Evolutionary conservation across 2,113 vertebrate species (phyloP), one percentile per base, ranked within the genome.

Genomic region (Antigone vipio): DNA sequence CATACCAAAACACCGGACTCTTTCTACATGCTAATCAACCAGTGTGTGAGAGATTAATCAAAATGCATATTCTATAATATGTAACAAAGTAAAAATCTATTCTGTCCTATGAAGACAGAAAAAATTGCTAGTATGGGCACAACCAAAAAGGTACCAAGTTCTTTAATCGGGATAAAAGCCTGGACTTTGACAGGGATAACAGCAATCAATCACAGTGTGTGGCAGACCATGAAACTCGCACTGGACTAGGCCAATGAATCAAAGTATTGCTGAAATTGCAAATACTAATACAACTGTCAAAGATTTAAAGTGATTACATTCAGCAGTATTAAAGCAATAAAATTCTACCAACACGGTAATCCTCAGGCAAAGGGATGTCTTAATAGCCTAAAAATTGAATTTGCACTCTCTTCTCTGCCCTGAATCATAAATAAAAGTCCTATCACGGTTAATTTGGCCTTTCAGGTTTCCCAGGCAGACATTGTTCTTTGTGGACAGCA

Each of bases 31-130:
- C 87, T 97, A 92, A 96, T 95, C 93, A 96, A 95, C 68, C 83
- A 91, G 49, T 75, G 45, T 85, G 92, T 80, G 91, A 97, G 88
- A 95, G 90, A 96, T 96, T 91, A 97, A 97, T 97, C 88, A 96
- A 84, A 96, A 95, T 92, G 85, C 89, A 93, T 76, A 82, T 96
- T 97, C 78, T 93, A 82, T 96, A 91, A 92, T 66, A 87, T 9
- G 35, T 93, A 93, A 95, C 85, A 97, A 96, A 96, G 96, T 60
- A 97, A 97, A 97, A 96, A 95, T 88, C 78, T 88, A 85, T 86
- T 93, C 82, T 88, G 60, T 96, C 92, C 74, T 56, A 93, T 32
- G 85, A 96, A 90, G 85, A 93, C 66, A 79, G 87, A 96, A 97
- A 96, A 94, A 95, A 94, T 58, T 81, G 63, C 69, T 53, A 85